A percentile compares a stretch with the other conserved stretches of the same genome.
These are phyloP conservation scores for Cyprinus carpio DNA, from an alignment of 2,113 vertebrate genomes.

Conservation along the genomic window DNA sequence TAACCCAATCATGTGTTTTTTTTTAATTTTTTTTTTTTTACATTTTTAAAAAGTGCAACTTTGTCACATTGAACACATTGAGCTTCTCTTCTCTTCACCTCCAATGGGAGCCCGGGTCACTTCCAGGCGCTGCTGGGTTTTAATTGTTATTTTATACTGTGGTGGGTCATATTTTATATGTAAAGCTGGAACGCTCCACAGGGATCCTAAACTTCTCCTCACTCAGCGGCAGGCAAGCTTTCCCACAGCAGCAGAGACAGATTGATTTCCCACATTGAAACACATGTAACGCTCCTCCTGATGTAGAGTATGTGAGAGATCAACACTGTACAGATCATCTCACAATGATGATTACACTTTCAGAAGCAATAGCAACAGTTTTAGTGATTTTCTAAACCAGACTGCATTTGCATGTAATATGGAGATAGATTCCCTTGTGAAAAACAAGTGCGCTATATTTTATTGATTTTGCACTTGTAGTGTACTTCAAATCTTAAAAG, in stretches of 20 bases:
- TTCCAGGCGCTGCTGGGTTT: slow-evolving; percentile 60
- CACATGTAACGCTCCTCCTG: neutral
- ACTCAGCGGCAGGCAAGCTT: slow-evolving; percentile 37
- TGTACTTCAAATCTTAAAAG: neutral
- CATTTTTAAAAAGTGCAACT: neutral
- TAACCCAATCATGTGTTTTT: neutral
- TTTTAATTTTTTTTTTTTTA: neutral
- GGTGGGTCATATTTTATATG: slow-evolving; percentile 57
- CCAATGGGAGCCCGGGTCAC: slow-evolving; percentile 49
- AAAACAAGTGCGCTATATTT: neutral
- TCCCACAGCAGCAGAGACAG: slow-evolving; percentile 32
- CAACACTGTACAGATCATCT: neutral
- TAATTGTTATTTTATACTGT: slow-evolving; percentile 65
- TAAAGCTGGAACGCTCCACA: slow-evolving; percentile 56
- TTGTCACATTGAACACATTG: neutral
- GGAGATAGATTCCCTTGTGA: neutral
- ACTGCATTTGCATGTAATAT: neutral
- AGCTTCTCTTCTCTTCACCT: slow-evolving; percentile 13
- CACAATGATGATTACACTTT: neutral
- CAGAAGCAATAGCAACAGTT: neutral
- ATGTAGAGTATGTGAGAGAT: neutral
- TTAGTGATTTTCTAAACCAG: neutral
- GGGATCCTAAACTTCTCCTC: slow-evolving; percentile 48
- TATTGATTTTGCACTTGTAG: neutral
- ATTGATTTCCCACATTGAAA: slow-evolving; percentile 16